These are phyloP conservation scores for Anastrepha obliqua DNA, from an alignment of 1,140 invertebrate genomes.

Conservation along the genomic window DNA sequence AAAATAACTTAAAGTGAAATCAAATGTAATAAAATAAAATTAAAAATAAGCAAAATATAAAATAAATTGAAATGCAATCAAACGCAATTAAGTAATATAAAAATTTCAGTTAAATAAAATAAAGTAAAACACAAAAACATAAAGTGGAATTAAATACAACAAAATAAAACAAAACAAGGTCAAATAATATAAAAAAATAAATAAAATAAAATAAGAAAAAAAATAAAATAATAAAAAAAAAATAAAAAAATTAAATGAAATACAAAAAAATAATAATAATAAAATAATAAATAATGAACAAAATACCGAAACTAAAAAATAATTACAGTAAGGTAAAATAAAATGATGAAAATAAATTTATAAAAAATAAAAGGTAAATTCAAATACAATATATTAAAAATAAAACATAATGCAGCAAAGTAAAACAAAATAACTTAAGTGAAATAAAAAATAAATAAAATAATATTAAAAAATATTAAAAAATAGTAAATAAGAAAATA, in stretches of 20 bases:
- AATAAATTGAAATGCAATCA: neutral
- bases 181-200: neutral
- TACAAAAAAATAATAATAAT: neutral
- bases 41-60: conserved; percentile 9
- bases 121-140: neutral
- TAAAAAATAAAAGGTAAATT: too few relatives aligned
- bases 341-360: too few relatives aligned
- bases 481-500: too few relatives aligned
- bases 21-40: neutral
- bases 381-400: too few relatives aligned
- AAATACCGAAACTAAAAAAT: neutral
- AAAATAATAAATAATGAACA: neutral
- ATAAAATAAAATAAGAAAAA: neutral
- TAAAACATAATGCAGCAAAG: too few relatives aligned
- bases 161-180: neutral
- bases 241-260: neutral
- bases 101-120: neutral
- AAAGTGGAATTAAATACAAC: neutral
- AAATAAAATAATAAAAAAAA: neutral
- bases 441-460: too few relatives aligned
- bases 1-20: neutral
- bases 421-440: too few relatives aligned
- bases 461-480: too few relatives aligned
- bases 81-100: neutral
- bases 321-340: too few relatives aligned